phyloP scores from a whole-genome alignment of 2,888 invertebrate species.

The Tetragonisca angustula region DNA sequence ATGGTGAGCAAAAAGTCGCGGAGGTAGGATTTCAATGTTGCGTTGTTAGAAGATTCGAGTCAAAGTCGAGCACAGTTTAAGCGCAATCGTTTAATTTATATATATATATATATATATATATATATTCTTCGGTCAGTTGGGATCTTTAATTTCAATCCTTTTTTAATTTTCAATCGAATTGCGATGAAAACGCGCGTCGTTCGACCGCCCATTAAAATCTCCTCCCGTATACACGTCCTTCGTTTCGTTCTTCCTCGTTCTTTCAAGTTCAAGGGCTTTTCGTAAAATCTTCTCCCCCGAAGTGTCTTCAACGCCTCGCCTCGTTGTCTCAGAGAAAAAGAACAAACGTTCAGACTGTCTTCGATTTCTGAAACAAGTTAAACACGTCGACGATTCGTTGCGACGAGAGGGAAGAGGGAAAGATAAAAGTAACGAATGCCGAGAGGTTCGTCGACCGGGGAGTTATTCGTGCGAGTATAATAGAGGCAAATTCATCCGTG shows the following conservation, averaged over 20 bases:
- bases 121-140: background rate
- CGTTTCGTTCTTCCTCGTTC: conserved; percentile 60
- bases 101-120: too few relatives aligned
- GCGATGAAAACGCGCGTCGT: conserved; percentile 60
- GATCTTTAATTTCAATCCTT: background rate
- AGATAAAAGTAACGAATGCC: background rate
- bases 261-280: conserved; percentile 59
- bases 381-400: background rate
- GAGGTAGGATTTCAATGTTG: background rate
- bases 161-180: background rate
- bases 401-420: too few relatives aligned
- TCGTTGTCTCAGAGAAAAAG: background rate
- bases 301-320: background rate
- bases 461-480: conserved; percentile 45
- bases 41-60: background rate
- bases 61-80: background rate
- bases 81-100: background rate
- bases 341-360: background rate
- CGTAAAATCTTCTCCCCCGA: fast-evolving
- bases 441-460: conserved; percentile 45
- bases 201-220: conserved; percentile 77
- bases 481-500: conserved; percentile 24
- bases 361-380: background rate
- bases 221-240: conserved; percentile 71
- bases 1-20: background rate